phyloP scores from a whole-genome alignment of 2,888 invertebrate genomes.

The Hemithea aestivaria region DNA sequence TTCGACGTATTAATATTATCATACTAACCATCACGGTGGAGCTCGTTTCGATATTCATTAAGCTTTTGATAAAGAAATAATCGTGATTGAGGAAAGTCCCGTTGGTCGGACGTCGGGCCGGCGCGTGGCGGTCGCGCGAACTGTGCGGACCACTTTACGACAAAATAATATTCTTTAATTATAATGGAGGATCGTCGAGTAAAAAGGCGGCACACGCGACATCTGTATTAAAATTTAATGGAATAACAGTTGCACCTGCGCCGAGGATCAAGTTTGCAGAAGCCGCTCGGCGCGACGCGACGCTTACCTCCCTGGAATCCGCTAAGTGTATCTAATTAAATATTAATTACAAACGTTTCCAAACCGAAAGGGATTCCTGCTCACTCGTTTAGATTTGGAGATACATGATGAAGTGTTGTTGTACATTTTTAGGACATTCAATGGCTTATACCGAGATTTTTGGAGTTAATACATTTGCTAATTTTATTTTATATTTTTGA shows the following conservation, averaged over 20 bases:
- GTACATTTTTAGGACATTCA: conserved; percentile 1
- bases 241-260: conserved; percentile 70
- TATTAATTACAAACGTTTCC: conserved; percentile 47
- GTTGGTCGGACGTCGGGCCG: conserved; percentile 46
- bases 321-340: conserved; percentile 63
- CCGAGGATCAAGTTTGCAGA: conserved; percentile 45
- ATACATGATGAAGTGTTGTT: conserved; percentile 2
- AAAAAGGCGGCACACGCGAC: conserved; percentile 74
- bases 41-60: conserved; percentile 35
- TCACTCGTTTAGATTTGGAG: conserved; percentile 28
- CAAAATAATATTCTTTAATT: conserved; percentile 76
- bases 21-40: conserved; percentile 21
- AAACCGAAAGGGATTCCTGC: conserved; percentile 33
- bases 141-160: conserved; percentile 59
- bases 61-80: conserved; percentile 47
- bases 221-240: conserved; percentile 77
- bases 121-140: conserved; percentile 58
- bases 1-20: conserved; percentile 25
- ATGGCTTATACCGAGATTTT: neutral
- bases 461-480: too few relatives aligned
- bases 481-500: too few relatives aligned
- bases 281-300: conserved; percentile 46
- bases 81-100: conserved; percentile 43
- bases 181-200: conserved; percentile 67
- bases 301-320: conserved; percentile 47